These are phyloP conservation scores for Nephrotoma appendiculata DNA, from an alignment of 2,888 invertebrate genomes.

Conservation along the genomic window DNA sequence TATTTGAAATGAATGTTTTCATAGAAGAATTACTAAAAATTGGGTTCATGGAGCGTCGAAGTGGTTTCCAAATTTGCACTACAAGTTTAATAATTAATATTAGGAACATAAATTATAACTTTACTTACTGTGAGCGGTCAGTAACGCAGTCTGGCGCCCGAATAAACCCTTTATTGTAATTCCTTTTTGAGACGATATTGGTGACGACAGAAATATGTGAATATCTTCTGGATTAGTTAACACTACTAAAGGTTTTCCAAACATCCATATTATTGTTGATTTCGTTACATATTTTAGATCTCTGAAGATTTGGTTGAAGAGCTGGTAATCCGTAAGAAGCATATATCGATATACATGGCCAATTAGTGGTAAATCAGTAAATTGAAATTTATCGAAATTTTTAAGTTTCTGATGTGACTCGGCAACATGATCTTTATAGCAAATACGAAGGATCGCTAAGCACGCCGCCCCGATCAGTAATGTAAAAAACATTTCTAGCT, in stretches of 20 bases:
- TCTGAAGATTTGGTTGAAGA: too few species aligned
- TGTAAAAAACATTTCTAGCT: too few species aligned
- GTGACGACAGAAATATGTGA: background rate
- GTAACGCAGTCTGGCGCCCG: background rate
- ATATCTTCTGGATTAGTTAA: background rate
- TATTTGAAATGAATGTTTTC: background rate
- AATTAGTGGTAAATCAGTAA: too few species aligned
- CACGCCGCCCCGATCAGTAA: too few species aligned
- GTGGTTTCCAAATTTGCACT: background rate
- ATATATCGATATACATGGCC: too few species aligned
- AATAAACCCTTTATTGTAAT: background rate
- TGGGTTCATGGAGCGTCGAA: background rate
- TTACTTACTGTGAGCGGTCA: background rate
- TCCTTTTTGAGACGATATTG: background rate
- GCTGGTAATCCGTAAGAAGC: too few species aligned
- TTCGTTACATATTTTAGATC: too few species aligned
- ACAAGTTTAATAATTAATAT: background rate
- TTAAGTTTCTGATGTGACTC: too few species aligned
- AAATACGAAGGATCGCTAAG: too few species aligned
- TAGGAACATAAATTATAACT: background rate
- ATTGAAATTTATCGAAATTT: too few species aligned
- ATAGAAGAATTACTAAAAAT: background rate
- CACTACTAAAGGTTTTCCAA: background rate
- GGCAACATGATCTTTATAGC: too few species aligned
- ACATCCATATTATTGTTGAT: background rate